phyloP scores from a whole-genome alignment of 2,113 vertebrate genomes.

The Sylvietta virens region DNA sequence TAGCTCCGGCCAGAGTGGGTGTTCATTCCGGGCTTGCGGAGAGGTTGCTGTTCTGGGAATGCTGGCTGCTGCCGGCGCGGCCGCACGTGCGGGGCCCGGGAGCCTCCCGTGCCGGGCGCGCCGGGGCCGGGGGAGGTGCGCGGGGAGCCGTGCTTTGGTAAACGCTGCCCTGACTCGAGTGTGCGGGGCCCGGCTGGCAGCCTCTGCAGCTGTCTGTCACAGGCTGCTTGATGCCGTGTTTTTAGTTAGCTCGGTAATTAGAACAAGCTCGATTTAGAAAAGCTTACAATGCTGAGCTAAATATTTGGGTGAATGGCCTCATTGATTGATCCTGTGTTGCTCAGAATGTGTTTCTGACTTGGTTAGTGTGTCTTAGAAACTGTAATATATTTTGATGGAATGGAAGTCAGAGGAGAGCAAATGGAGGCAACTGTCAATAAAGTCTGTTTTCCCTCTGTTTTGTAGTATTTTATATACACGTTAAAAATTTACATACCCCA shows the following conservation, averaged over 20 bases:
- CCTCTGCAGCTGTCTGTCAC: not conserved
- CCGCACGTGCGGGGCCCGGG: fast-evolving
- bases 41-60: not conserved
- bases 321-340: not conserved
- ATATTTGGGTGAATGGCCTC: constrained; percentile 29
- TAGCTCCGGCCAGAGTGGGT: fast-evolving
- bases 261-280: not conserved
- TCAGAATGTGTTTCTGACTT: not conserved
- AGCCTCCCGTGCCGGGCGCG: fast-evolving
- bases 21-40: fast-evolving
- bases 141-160: not conserved
- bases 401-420: not conserved
- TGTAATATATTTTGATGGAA: not conserved
- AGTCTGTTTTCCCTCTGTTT: not conserved
- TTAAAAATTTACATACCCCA: not conserved
- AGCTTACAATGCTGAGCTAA: not conserved
- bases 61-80: too few species aligned
- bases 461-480: not conserved
- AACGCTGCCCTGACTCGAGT: fast-evolving
- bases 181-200: not conserved
- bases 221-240: not conserved
- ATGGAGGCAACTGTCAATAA: not conserved
- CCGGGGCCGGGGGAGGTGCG: fast-evolving
- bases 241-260: not conserved
- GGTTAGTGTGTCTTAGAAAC: not conserved